Percentiles rank a stretch among this genome's conserved stretches.
Conservation (phyloP, 2,113 vertebrate species). For the Girardinichthys multiradiatus region DNA sequence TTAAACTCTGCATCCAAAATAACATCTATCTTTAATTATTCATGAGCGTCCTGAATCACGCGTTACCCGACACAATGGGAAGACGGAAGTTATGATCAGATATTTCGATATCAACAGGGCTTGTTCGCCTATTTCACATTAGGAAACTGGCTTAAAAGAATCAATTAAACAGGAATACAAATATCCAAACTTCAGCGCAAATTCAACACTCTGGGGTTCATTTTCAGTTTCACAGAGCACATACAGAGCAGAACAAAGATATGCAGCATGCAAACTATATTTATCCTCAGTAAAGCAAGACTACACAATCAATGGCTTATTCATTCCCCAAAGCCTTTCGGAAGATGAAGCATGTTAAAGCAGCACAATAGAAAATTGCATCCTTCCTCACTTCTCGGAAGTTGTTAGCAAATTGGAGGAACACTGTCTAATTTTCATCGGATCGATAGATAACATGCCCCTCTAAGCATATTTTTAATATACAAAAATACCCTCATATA, state of each 20-base stretch:
- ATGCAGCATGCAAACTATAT: not conserved
- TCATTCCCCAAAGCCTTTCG: not conserved
- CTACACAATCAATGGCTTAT: too few species aligned
- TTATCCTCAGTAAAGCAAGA: too few species aligned
- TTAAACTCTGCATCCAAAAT: not conserved
- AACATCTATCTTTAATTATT: not conserved
- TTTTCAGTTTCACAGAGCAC: not conserved
- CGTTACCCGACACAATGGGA: not conserved
- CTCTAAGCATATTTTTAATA: not conserved
- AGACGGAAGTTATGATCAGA: not conserved
- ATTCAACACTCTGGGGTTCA: not conserved
- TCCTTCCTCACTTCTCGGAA: slow-evolving; percentile 23
- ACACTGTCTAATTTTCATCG: slow-evolving; percentile 9
- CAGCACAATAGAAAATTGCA: not conserved
- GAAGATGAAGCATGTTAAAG: not conserved
- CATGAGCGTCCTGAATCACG: not conserved
- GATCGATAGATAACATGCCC: slow-evolving; percentile 5
- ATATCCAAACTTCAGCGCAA: not conserved
- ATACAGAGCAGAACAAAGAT: not conserved
- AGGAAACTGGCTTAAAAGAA: not conserved
- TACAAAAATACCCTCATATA: not conserved
- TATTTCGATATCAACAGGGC: not conserved
- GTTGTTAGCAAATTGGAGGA: slow-evolving; percentile 35
- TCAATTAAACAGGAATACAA: not conserved
- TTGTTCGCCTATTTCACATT: not conserved